Conservation (phyloP, 2,113 vertebrate genomes). For the Catharus bicknelli region DNA sequence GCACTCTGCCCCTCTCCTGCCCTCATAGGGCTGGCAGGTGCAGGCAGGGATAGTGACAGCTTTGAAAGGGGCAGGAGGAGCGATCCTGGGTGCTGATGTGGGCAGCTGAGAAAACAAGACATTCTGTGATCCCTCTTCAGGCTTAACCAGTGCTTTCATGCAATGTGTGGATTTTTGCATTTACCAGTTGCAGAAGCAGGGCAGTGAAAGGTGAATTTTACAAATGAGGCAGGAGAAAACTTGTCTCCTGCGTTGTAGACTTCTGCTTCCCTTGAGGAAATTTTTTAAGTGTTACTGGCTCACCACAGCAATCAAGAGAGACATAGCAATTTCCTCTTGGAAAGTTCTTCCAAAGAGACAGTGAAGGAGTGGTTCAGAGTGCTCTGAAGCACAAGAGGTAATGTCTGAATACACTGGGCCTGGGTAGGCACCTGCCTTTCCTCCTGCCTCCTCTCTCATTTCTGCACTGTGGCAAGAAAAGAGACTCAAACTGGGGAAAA, state of each 20-base stretch:
- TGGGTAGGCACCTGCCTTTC: neutral
- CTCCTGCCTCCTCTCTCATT: neutral
- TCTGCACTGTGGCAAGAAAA: neutral
- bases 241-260: neutral
- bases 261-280: neutral
- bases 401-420: neutral
- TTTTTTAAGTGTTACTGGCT: neutral
- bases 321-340: neutral
- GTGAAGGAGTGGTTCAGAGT: neutral
- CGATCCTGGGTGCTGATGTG: fast-evolving
- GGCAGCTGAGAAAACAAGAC: neutral
- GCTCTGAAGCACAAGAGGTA: neutral
- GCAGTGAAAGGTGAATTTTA: neutral
- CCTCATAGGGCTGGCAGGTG: neutral
- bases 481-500: neutral
- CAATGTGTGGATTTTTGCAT: neutral
- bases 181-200: neutral
- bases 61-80: neutral
- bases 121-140: neutral
- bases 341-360: neutral
- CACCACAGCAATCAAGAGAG: neutral
- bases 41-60: neutral
- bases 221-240: neutral
- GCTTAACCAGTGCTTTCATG: neutral
- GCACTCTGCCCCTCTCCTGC: neutral